A percentile compares a stretch with the other conserved stretches of the same genome.
Evolutionary conservation across 2,797 vertebrate genomes (phyloP).

Genomic region (Tiaroga cobitis): DNA sequence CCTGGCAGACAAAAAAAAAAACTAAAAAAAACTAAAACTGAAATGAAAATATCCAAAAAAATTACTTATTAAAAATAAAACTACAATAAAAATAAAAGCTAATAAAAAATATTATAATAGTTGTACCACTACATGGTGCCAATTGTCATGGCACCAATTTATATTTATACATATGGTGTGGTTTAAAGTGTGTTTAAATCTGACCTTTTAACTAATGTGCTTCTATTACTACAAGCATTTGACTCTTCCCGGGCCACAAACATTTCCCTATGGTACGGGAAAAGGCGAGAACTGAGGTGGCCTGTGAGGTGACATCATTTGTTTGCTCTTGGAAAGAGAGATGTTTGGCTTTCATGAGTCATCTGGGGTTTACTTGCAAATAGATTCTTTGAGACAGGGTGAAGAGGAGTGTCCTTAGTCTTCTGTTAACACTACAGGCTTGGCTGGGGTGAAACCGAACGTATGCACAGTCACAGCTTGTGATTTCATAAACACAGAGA

Average conservation of each 20-base stretch:
- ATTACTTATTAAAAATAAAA: background rate
- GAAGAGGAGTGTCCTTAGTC: conserved; percentile 25
- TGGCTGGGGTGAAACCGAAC: conserved; percentile 38
- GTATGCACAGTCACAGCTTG: conserved; percentile 44
- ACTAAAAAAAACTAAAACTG: background rate
- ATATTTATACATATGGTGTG: background rate
- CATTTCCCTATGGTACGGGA: conserved; percentile 4
- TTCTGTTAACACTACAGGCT: conserved; percentile 38
- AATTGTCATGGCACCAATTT: background rate
- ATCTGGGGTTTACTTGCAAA: conserved; percentile 34
- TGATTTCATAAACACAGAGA: conserved; percentile 48
- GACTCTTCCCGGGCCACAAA: background rate
- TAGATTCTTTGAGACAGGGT: conserved; percentile 36
- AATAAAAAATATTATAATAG: background rate
- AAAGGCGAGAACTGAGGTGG: conserved; percentile 41
- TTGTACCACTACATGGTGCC: background rate
- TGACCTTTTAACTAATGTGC: conserved; percentile 4
- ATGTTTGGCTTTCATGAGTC: conserved; percentile 47
- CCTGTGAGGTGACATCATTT: conserved; percentile 56
- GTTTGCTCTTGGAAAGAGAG: conserved; percentile 47
- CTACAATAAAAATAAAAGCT: background rate
- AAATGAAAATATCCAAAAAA: background rate
- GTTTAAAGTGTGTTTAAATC: background rate
- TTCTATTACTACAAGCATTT: conserved; percentile 3
- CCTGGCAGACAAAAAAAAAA: background rate